Evolutionary conservation across 2,113 vertebrate species (phyloP).

Genomic region (Laticauda laticaudata): DNA sequence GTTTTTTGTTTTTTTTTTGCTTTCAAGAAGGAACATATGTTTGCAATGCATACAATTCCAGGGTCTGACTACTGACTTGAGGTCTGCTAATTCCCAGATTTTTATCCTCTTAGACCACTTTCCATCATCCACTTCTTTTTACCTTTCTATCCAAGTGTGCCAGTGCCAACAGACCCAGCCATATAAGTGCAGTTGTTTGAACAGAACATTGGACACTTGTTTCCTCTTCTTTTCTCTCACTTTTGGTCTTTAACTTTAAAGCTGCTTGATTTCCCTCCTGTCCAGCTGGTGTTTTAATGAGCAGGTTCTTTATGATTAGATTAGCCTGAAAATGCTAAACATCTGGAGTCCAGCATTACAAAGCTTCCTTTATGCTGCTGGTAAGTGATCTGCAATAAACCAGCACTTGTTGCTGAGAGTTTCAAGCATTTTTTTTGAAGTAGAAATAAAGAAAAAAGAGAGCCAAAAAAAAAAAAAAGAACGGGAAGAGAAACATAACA

Average conservation of each 20-base stretch:
- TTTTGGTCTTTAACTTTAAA: background rate
- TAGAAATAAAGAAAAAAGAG: background rate
- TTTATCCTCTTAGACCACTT: background rate
- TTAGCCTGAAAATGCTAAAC: constrained; percentile 59
- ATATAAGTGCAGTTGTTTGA: background rate
- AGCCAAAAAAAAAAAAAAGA: background rate
- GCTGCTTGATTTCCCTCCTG: constrained; percentile 10
- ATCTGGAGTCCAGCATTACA: constrained; percentile 69
- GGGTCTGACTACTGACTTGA: background rate
- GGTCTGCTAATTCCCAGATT: background rate
- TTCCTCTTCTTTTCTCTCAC: background rate
- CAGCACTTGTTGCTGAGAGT: constrained; percentile 36
- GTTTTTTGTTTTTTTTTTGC: too few relatives aligned
- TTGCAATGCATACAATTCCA: background rate
- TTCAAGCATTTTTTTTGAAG: constrained; percentile 9
- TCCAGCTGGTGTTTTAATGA: constrained; percentile 41
- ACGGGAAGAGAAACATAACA: background rate
- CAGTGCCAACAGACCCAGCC: background rate
- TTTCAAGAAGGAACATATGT: background rate
- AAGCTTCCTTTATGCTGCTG: constrained; percentile 63
- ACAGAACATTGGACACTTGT: background rate
- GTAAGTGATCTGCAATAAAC: constrained; percentile 51
- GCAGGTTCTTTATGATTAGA: constrained; percentile 47
- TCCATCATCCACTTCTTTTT: background rate
- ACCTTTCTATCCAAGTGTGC: background rate